Base-by-base conservation (phyloP, 2,888 invertebrate genomes). In the Flexamia atlantica region DNA sequence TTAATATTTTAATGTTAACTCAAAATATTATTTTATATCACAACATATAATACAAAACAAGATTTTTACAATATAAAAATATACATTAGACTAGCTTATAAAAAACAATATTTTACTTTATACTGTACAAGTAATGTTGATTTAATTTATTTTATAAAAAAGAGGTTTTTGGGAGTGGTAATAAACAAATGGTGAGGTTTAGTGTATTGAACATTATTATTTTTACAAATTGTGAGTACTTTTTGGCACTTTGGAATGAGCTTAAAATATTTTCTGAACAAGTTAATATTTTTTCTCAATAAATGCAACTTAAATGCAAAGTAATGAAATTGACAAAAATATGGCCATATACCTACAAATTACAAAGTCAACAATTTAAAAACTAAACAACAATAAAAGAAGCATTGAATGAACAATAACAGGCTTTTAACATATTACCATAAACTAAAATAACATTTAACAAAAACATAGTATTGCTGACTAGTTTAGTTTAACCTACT, bases 361-460 rank as follows among this genome's bases (percentile, higher is more conserved):
- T 46, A 53, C 25, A 64, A 64, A 64, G 28, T 64, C 64, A 64
- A 64, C 64, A 64, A 64, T 64, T 53, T 46, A 9, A 28, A 28
- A 20, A 53, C 53, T 9, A 12, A 64, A 64, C 64, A 64, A 53
- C 23, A 23, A 64, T 20, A 57, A 23, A 20, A 20, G 17, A 64
- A 64, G 64, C 64, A 64, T 64, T 64, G 14, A 28, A 28, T 64
- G 1, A 64, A 64, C 64, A 64, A 64, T 14, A 57, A 57, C 57
- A 64, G 17, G 20, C 14, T 64, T 28, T 30, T 30, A 64, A 64
- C 64, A 64, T 64, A 28, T 20, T 64, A 12, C 30, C 0, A 64
- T 64, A 64, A 30, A 64, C 25, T 64, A 64, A 64, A 64, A 30
- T 28, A 64, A 64, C 64, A 64, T 30, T 57, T 57, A 64, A 64